A percentile compares a stretch with the other conserved stretches of the same genome.
Evolutionary conservation across 1,140 invertebrate species (phyloP).

Genomic region (Formica exsecta): DNA sequence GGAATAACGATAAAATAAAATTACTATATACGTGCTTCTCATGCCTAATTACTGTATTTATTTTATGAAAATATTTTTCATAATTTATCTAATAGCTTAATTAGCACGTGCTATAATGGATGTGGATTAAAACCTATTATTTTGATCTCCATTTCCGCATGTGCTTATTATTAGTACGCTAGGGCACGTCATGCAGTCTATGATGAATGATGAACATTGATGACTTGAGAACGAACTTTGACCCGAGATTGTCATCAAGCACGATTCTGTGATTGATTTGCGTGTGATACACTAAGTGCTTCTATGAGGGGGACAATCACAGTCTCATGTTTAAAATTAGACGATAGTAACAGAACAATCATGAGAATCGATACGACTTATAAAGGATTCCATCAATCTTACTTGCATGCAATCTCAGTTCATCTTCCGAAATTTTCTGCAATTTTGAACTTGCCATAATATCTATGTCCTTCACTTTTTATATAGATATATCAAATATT

Average conservation of each 20-base stretch:
- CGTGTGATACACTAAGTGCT: constrained; percentile 56
- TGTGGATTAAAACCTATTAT: constrained; percentile 59
- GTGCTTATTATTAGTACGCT: constrained; percentile 36
- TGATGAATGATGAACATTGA: constrained; percentile 60
- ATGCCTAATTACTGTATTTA: neutral
- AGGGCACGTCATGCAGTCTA: constrained; percentile 27
- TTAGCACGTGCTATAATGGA: constrained; percentile 32
- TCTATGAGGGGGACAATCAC: constrained; percentile 45
- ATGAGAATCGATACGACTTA: constrained; percentile 9
- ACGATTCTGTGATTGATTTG: constrained; percentile 60
- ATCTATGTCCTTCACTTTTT: neutral
- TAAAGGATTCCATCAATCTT: neutral
- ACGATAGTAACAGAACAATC: neutral
- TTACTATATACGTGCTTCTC: neutral
- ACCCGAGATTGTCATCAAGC: constrained; percentile 57
- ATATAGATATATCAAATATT: neutral
- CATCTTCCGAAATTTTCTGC: neutral
- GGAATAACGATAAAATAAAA: neutral
- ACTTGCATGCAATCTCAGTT: neutral
- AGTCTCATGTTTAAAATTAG: constrained; percentile 55
- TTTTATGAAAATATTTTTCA: constrained; percentile 21
- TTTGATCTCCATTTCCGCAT: constrained; percentile 53
- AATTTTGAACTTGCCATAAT: neutral
- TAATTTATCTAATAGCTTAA: constrained; percentile 32
- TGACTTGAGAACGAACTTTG: constrained; percentile 63